These are phyloP conservation scores for Ceratotherium simum DNA, from an alignment of 2,113 vertebrate genomes.

Conservation along the genomic window DNA sequence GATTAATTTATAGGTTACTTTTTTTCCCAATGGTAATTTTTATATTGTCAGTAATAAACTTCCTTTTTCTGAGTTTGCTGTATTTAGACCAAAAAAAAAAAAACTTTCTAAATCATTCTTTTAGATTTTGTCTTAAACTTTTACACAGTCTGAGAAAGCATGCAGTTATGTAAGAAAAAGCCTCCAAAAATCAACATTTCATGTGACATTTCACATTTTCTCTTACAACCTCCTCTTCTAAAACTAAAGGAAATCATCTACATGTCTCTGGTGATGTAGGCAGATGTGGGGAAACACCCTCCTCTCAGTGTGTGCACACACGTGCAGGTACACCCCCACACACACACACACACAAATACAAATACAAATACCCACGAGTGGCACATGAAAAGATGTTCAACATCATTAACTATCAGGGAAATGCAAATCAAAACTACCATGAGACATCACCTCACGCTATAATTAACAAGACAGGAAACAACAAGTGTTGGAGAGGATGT, in stretches of 20 bases:
- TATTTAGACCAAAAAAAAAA: not conserved
- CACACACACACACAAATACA: not conserved
- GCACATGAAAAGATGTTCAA: too few species aligned
- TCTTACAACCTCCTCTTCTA: not conserved
- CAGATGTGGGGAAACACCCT: not conserved
- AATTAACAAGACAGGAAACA: too few species aligned
- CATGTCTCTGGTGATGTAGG: not conserved
- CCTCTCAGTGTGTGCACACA: not conserved
- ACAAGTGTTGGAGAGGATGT: too few species aligned
- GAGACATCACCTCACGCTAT: too few species aligned
- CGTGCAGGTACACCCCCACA: not conserved
- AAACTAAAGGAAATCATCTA: conserved; percentile 11
- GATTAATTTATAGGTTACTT: not conserved
- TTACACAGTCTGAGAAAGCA: not conserved
- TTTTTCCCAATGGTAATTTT: not conserved
- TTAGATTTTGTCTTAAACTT: not conserved
- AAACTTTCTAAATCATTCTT: conserved; percentile 12
- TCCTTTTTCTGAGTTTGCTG: conserved; percentile 25
- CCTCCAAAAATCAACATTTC: not conserved
- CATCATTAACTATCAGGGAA: too few species aligned
- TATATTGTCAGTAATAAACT: not conserved
- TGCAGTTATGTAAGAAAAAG: not conserved
- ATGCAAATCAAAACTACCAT: too few species aligned
- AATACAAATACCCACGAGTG: too few species aligned
- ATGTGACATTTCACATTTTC: conserved; percentile 10